Evolutionary conservation across 2,888 invertebrate species (phyloP), one percentile per base, ranked within the genome.

Genomic region (Dicyrtomina minuta): DNA sequence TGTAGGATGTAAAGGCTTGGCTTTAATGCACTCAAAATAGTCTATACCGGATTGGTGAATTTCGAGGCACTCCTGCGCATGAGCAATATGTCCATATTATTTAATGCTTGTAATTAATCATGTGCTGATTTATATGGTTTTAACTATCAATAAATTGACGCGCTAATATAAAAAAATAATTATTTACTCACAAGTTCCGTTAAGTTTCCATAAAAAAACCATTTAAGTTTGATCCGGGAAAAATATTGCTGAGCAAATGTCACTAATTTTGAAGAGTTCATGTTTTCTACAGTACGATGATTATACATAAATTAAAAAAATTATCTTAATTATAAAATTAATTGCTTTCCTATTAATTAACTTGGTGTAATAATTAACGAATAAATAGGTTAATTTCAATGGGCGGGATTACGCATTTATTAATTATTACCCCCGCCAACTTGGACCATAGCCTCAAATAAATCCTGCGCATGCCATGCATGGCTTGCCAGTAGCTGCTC

Each of bases 391-490:
- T 33, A 33, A 33, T 33, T 33, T 33, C 8, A 33, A 8, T 3
- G 4, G 33, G 4, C 33, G 33, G 33, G 33, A n/a, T n/a, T 33
- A 33, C 3, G 33, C 33, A 33, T 8, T 5, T 5, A 33, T 8
- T 33, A 33, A n/a, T 46, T 46, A 4, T 46, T 22, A 61, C 92
- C 87, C 76, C 33, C 33, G 8, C 8, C 33, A 33, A 5, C 8
- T 8, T 5, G 8, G 3, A 90, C 86, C 70, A 90, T 88, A 0
- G 92, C 89, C 6, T 90, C 88, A 59, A 96, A 81, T 0, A 96
- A 85, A 81, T 97, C 94, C 59, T 89, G 88, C 79, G 93, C 90
- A 0, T 90, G 90, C 97, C 97, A 98, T 1, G 89, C 88, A 76
- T 90, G 86, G 80, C 95, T 94, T 0, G 90, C 87, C 64, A 94